Base-by-base conservation (phyloP, 2,888 invertebrate species). In the Nezara viridula region DNA sequence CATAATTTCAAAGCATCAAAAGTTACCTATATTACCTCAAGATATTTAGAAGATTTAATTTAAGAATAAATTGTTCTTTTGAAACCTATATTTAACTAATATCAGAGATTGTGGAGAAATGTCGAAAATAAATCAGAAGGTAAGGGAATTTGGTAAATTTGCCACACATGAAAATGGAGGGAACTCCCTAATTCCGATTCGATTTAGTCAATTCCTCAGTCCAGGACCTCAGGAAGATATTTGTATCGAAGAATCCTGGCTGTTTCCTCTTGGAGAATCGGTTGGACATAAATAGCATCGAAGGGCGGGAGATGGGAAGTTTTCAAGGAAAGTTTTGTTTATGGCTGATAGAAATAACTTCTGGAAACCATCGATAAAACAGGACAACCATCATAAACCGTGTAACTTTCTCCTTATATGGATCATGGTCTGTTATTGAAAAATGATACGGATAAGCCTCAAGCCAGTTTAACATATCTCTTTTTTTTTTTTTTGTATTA, bases 291-390 rank as follows among this genome's bases (percentile, higher is more conserved):
- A 37, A 73, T 37, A 32, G 19, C 10, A 19, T 37, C 66, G 19
- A 9, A 37, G 10, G 24, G 32, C 16, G 66, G 32, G 66, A 5
- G 60, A 60, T 37, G 66, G 66, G 37, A 73, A 73, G 32, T 73
- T 73, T 37, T 19, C 32, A 37, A 73, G 37, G 37, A 73, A 73
- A 73, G 32, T 73, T 73, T 73, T 37, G 66, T 73, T 73, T 73
- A 73, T 73, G 21, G 66, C 19, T 37, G 66, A 73, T 73, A 73
- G 66, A 73, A 37, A 73, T 73, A 73, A 73, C 66, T 73, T 73
- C 4, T 21, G 37, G 66, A 73, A 73, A 73, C 66, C 66, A 19
- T 19, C 32, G 66, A 73, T 73, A 73, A 73, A 73, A 37, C 66
- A 37, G 37, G 32, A 37, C 66, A 73, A 73, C 32, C 37, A 7